Conservation (phyloP, 92 coral and sea anemone species). For the Epizoanthus ramosus region DNA sequence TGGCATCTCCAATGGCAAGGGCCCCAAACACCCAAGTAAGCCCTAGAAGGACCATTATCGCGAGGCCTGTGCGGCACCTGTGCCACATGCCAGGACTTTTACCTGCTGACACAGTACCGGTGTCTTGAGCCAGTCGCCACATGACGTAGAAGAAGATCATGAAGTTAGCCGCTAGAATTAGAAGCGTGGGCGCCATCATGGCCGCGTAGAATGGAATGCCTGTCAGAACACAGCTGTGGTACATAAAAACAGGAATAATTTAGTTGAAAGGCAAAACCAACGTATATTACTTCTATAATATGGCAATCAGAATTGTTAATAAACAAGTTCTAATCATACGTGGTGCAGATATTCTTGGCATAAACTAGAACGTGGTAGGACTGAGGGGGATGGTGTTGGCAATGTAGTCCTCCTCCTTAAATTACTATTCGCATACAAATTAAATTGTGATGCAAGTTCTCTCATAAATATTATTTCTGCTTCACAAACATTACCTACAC, state of each 20-base stretch:
- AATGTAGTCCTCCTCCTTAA: too few relatives aligned
- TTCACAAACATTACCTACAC: not conserved
- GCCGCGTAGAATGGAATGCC: constrained; percentile 49
- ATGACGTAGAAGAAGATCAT: constrained; percentile 46
- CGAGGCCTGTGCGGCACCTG: constrained; percentile 34
- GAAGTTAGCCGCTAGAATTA: constrained; percentile 41
- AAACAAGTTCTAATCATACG: too few relatives aligned
- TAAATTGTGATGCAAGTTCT: too few relatives aligned
- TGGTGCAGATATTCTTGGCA: too few relatives aligned
- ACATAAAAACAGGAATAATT: not conserved
- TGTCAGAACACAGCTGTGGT: constrained; percentile 48
- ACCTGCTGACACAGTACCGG: constrained; percentile 50
- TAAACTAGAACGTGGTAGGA: too few relatives aligned
- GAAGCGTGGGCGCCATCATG: constrained; percentile 41
- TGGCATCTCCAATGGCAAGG: constrained; percentile 52
- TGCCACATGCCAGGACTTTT: constrained; percentile 18
- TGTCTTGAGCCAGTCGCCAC: constrained; percentile 39
- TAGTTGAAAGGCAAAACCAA: too few relatives aligned
- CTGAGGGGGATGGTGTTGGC: too few relatives aligned
- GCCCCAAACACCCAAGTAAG: constrained; percentile 62
- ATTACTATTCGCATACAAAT: too few relatives aligned
- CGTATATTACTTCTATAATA: too few relatives aligned
- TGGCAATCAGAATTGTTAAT: too few relatives aligned
- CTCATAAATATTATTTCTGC: too few relatives aligned
- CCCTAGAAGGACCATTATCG: constrained; percentile 52